These are phyloP conservation scores for Unio pictorum DNA, from an alignment of 2,888 invertebrate genomes.

Conservation along the genomic window DNA sequence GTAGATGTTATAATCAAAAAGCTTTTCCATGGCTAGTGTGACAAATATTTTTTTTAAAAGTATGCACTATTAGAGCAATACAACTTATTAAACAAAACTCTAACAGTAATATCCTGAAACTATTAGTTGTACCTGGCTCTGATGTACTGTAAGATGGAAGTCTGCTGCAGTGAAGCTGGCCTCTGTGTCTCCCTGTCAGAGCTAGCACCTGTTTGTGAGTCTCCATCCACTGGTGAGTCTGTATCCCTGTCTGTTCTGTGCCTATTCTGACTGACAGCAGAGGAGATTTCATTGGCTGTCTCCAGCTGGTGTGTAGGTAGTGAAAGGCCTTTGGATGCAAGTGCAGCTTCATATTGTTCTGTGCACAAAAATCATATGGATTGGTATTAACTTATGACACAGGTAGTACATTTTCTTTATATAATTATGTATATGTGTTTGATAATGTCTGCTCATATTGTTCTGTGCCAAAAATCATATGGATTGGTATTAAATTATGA, in stretches of 20 bases:
- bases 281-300: background rate
- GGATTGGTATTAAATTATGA: background rate
- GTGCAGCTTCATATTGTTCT: slow-evolving; percentile 2
- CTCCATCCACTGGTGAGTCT: background rate
- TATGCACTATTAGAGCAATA: too few species aligned
- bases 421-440: too few species aligned
- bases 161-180: slow-evolving; percentile 39
- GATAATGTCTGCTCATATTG: background rate
- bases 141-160: slow-evolving; percentile 58
- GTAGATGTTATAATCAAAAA: too few species aligned
- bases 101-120: slow-evolving; percentile 5
- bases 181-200: slow-evolving; percentile 13
- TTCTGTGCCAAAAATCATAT: background rate
- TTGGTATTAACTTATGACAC: background rate
- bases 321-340: background rate
- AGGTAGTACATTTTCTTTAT: too few species aligned
- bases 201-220: slow-evolving; percentile 1
- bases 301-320: background rate
- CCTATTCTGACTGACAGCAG: too few species aligned
- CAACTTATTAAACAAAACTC: too few species aligned
- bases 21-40: too few species aligned
- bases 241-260: slow-evolving; percentile 6
- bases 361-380: background rate
- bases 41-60: too few species aligned
- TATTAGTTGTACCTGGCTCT: slow-evolving; percentile 42